These are phyloP conservation scores for Heliconius hermathena DNA, from an alignment of 1,140 invertebrate genomes.

Conservation along the genomic window DNA sequence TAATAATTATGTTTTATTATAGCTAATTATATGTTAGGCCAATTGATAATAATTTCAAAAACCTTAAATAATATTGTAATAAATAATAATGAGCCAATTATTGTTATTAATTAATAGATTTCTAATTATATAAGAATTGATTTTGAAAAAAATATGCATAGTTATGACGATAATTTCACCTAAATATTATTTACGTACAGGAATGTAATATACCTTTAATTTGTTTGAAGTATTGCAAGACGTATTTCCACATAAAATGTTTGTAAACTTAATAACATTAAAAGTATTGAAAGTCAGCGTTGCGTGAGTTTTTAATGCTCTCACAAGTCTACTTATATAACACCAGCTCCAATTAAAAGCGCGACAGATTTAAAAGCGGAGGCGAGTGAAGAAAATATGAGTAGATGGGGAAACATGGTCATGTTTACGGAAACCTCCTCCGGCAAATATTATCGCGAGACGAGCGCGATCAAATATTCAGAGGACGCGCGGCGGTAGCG, in stretches of 20 bases:
- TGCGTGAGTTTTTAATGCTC: conserved; percentile 77
- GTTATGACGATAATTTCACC: background rate
- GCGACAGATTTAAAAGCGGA: conserved; percentile 74
- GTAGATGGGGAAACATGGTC: conserved; percentile 71
- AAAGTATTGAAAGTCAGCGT: conserved; percentile 67
- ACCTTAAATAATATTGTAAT: too few species aligned
- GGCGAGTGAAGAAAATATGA: conserved; percentile 69
- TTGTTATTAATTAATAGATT: background rate
- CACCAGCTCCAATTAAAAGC: conserved; percentile 75
- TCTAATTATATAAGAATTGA: background rate
- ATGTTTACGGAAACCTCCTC: conserved; percentile 79
- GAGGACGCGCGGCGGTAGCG: conserved; percentile 67
- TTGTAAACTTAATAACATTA: conserved; percentile 70
- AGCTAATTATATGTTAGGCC: too few species aligned
- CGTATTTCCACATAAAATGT: conserved; percentile 52
- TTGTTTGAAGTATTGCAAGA: conserved; percentile 59
- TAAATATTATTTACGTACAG: background rate
- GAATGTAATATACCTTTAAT: conserved; percentile 20
- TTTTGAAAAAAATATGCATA: background rate
- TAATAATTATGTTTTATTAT: too few species aligned
- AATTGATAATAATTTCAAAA: too few species aligned
- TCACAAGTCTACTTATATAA: conserved; percentile 76
- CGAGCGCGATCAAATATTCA: conserved; percentile 81
- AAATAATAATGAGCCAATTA: background rate
- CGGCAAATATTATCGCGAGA: conserved; percentile 80